A percentile compares a stretch with the other conserved stretches of the same genome.
Evolutionary conservation across 2,888 invertebrate species (phyloP).

Genomic region (Dioctria linearis): DNA sequence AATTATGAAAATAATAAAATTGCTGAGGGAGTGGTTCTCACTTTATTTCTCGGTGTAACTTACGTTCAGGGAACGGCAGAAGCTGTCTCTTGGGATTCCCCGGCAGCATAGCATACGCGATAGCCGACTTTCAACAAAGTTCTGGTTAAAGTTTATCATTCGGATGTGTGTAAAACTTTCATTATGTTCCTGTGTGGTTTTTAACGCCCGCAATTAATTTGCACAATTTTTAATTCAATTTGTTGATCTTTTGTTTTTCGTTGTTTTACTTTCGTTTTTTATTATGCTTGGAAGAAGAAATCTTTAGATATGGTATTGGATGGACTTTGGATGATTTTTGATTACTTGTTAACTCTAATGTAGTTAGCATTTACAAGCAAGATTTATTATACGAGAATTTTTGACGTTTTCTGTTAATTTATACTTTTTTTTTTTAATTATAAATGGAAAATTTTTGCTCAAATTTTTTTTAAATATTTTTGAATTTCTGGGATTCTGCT

Average conservation of each 20-base stretch:
- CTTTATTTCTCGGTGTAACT: slow-evolving; percentile 42
- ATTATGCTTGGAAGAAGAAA: too few relatives aligned
- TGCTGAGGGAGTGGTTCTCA: slow-evolving; percentile 44
- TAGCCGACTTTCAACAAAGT: slow-evolving; percentile 20
- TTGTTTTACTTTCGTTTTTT: too few relatives aligned
- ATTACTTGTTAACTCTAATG: too few relatives aligned
- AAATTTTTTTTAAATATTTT: too few relatives aligned
- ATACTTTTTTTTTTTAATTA: too few relatives aligned
- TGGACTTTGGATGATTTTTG: too few relatives aligned
- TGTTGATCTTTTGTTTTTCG: not conserved
- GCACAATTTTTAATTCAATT: slow-evolving; percentile 39
- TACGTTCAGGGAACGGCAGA: slow-evolving; percentile 34
- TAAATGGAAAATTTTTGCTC: too few relatives aligned
- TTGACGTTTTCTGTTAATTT: too few relatives aligned
- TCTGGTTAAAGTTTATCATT: slow-evolving; percentile 34
- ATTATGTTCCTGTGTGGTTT: slow-evolving; percentile 28
- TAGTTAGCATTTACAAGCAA: too few relatives aligned
- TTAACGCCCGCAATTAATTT: slow-evolving; percentile 19
- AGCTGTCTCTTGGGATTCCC: slow-evolving; percentile 23
- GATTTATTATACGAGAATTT: too few relatives aligned
- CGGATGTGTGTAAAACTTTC: slow-evolving; percentile 31
- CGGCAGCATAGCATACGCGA: not conserved
- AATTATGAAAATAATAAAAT: slow-evolving; percentile 50
- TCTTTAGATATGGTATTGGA: too few relatives aligned
- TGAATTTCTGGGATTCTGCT: too few relatives aligned